Evolutionary conservation across 2,113 vertebrate genomes (phyloP), one percentile per base, ranked within the genome.

Genomic region (Turdus rufiventris): DNA sequence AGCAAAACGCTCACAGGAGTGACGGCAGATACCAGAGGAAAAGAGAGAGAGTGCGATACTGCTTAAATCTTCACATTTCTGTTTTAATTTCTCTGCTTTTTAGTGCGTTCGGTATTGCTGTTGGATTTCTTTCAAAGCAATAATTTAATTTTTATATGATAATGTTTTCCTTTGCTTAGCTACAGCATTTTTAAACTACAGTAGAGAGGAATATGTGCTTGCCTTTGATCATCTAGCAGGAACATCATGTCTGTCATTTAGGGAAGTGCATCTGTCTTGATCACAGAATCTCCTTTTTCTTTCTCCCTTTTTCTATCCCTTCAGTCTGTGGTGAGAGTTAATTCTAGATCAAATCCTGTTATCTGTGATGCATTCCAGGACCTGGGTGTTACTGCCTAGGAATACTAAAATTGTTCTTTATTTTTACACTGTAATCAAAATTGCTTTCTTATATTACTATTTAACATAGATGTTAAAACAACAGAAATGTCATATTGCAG

Each of bases 1-100:
- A 56, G 50, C 4, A 3, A 48, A 74, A 43, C 0, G 0, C 18
- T 28, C 14, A 5, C 3, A 8, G 21, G 18, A 21, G 18, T 21
- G 36, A 12, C 40, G 24, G 21, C 1, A 4, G 54, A 21, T 11
- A 16, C 5, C 14, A 36, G 26, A 56, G 38, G 31, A 48, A 42
- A 90, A 51, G 26, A 42, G 24, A 38, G 23, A 63, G 9, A 38
- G 12, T 74, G 45, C 45, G 58, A 24, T 85, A 28, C 0, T 54
- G 14, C 19, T 16, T 42, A 10, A 76, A 42, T 48, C 14, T 25
- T 20, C 57, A 26, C 13, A 26, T 70, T 78, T 9, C 5, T 50
- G 8, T 34, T 74, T 14, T 42, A n/a, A 47, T 82, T 84, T 54
- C 40, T 81, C 20, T 73, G 31, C 12, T 66, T 87, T 56, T 68